A percentile compares a stretch with the other conserved stretches of the same genome.
Evolutionary conservation across 2,113 vertebrate genomes (phyloP).

Genomic region (Vombatus ursinus): DNA sequence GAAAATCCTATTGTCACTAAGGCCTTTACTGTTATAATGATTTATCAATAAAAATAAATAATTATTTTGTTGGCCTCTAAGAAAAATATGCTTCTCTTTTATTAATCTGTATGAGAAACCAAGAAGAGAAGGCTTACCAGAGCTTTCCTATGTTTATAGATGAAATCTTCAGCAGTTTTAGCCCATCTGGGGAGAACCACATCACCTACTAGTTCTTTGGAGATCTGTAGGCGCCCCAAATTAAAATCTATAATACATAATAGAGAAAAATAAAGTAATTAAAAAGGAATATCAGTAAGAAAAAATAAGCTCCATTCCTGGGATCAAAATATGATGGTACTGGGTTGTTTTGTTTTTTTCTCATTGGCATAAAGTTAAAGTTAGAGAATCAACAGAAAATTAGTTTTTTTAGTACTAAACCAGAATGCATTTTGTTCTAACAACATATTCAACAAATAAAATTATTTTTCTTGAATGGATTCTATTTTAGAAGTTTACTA

Average conservation of each 20-base stretch:
- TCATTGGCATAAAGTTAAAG: conserved; percentile 3
- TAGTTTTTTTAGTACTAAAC: background rate
- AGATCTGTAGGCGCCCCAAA: conserved; percentile 94
- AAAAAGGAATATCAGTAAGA: background rate
- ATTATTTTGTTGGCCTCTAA: conserved; percentile 37
- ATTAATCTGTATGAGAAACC: conserved; percentile 14
- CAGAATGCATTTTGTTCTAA: conserved; percentile 12
- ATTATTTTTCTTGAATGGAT: conserved; percentile 13
- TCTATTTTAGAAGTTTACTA: conserved; percentile 2
- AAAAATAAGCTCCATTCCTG: background rate
- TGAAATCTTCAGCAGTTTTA: conserved; percentile 96
- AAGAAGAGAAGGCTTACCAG: conserved; percentile 86
- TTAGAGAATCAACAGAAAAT: background rate
- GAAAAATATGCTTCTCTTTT: conserved; percentile 45
- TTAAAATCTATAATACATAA: conserved; percentile 88
- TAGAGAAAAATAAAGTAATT: conserved; percentile 51
- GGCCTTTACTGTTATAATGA: background rate
- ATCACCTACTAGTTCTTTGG: conserved; percentile 93
- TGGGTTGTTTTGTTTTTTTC: background rate
- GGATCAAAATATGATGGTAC: background rate
- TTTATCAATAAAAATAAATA: conserved; percentile 52
- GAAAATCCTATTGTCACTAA: conserved; percentile 39
- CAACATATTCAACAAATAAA: conserved; percentile 10
- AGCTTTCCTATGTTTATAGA: conserved; percentile 97
- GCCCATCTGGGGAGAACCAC: conserved; percentile 97